Evolutionary conservation across 2,113 vertebrate species (phyloP).

Genomic region (Notarius lentiginosus): DNA sequence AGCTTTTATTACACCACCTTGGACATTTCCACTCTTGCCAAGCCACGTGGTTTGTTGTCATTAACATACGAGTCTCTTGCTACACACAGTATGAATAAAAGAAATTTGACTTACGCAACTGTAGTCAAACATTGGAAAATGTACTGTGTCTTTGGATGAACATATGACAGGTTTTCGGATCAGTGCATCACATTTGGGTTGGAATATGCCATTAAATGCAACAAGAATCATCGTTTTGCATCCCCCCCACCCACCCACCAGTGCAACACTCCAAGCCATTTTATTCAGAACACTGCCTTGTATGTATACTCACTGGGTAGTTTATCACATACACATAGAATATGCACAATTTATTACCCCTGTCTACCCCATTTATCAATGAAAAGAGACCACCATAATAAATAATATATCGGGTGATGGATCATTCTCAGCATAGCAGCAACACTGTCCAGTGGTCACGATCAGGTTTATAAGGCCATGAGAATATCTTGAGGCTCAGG

Average conservation of each 20-base stretch:
- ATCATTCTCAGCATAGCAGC: not conserved
- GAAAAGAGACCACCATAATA: not conserved
- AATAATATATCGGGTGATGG: not conserved
- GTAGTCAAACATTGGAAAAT: not conserved
- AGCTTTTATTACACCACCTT: constrained; percentile 7
- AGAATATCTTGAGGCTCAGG: not conserved
- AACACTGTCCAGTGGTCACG: not conserved
- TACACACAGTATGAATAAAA: not conserved
- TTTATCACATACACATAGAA: not conserved
- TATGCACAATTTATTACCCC: no score
- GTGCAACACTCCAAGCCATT: not conserved
- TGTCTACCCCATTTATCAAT: not conserved
- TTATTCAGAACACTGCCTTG: no score
- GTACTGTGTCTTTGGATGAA: not conserved
- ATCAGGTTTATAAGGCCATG: no score
- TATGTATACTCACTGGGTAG: not conserved
- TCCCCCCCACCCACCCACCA: no score
- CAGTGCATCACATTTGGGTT: not conserved
- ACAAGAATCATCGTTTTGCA: not conserved
- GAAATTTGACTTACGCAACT: not conserved
- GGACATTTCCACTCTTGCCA: not conserved
- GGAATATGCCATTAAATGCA: not conserved
- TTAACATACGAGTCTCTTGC: no score
- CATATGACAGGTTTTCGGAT: not conserved
- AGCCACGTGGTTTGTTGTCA: not conserved